Base-by-base conservation (phyloP, 2,888 invertebrate species). In the Eupithecia centaureata region DNA sequence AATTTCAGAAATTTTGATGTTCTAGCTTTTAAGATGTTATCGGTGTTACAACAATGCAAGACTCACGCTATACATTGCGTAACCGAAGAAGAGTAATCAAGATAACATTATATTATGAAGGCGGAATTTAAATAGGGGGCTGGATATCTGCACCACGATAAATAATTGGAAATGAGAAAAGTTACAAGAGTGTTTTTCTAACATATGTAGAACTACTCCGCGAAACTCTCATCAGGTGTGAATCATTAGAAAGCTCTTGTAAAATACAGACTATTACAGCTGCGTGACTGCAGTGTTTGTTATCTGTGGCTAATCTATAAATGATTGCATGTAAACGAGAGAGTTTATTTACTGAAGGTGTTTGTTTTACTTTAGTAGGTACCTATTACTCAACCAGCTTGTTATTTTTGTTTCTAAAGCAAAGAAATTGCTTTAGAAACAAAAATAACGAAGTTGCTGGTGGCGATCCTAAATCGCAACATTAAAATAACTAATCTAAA, bases 261-360 rank as follows among this genome's bases (percentile, higher is more conserved):
- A 70, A 70, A 66, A 65, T 65, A 52, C 56, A 62, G 61, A 59
- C 58, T 58, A 28, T 51, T 56, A 56, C 30, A 57, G 47, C 27
- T 63, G 61, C 72, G 67, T 70, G 70, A 71, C 71, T 67, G 59
- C 68, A 70, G 38, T 63, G 65, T 61, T 66, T 66, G 65, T 63
- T 63, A 69, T 70, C 75, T 69, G 72, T 69, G 61, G 66, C 72
- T 72, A 73, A 75, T 73, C 70, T 68, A 61, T 68, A 66, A 71
- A 71, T 75, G 73, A 75, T 75, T 67, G 73, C 70, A 63, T 66
- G 66, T 59, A 70, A 66, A 71, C 69, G 70, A 69, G 67, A 67
- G 68, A 71, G 64, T 73, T 72, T 72, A 61, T 68, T 67, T 68
- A 58, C 61, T 61, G 47, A 59, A 63, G 22, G 60, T 67, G 65